Base-by-base conservation (phyloP, 2,797 vertebrate species). In the Tragopan temminckii region DNA sequence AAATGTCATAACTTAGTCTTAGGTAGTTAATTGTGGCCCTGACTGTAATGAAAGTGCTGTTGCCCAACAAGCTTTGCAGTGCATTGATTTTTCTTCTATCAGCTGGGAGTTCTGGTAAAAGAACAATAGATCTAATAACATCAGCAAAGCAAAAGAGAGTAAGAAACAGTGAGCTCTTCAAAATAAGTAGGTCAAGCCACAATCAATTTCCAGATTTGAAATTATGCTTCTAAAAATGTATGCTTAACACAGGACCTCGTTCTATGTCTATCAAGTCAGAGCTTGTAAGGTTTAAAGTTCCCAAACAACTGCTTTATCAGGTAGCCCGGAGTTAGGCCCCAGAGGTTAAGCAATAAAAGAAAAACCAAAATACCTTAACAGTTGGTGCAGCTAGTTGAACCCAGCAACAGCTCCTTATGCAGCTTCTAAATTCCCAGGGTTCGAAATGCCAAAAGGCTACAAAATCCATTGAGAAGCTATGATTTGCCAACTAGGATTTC, bases 321-420 rank as follows among this genome's bases (percentile, higher is more conserved):
- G 94, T 68, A 97, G 96, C 84, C 88, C 43, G 69, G 76, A 96
- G 93, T 96, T 88, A 95, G 80, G 77, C 86, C 95, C 95, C 85
- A 78, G 95, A 96, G 97, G 90, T 97, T 93, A 97, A 97, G 96
- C 93, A 96, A 95, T 98, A 97, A 97, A 96, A 92, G 81, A 96
- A 94, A 97, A 97, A 97, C 89, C 96, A 97, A 97, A 97, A 97
- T 96, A 97, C 96, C 78, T 93, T 80, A 80, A 67, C 91, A 85
- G 92, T 96, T 97, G 94, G 89, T 92, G 93, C 93, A 97, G 96
- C 72, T 81, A 91, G 93, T 91, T 93, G 92, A 97, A 95, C 61
- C 75, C 80, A 81, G 94, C 57, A 96, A 88, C 79, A 77, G 88
- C 95, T 94, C 92, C 74, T 94, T 94, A 95, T 97, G 94, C 77